phyloP scores from a whole-genome alignment of 2,113 vertebrate species.

The Entosphenus tridentatus region DNA sequence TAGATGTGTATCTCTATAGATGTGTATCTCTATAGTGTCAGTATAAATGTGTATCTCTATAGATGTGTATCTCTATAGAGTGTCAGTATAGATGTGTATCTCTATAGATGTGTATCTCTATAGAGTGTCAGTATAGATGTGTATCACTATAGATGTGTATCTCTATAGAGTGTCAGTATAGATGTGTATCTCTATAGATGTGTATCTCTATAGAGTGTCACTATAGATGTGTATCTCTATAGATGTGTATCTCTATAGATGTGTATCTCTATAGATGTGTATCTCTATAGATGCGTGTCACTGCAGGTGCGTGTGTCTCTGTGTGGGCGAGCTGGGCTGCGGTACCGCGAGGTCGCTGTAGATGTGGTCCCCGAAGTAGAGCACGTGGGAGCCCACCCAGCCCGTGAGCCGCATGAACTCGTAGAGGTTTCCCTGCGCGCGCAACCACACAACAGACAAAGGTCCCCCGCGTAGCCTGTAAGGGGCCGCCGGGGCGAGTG shows the following conservation, averaged over 20 bases:
- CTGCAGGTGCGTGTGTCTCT: too few species aligned
- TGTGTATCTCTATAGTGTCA: neutral
- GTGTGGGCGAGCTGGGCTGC: too few species aligned
- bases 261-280: too few species aligned
- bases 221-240: accelerated
- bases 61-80: neutral
- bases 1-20: neutral
- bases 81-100: neutral
- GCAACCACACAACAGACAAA: too few species aligned
- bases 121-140: neutral
- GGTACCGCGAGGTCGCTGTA: slow-evolving; percentile 52
- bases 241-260: too few species aligned
- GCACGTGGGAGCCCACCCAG: slow-evolving; percentile 69
- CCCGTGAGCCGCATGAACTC: slow-evolving; percentile 71
- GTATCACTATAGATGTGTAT: too few species aligned
- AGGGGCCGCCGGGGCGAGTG: too few species aligned
- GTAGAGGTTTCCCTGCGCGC: slow-evolving; percentile 56
- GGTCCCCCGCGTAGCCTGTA: too few species aligned
- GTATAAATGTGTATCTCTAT: neutral
- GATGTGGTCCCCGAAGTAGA: slow-evolving; percentile 93
- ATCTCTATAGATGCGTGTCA: too few species aligned
- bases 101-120: neutral
- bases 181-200: too few species aligned
- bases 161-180: too few species aligned
- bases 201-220: too few species aligned